Percentiles rank a stretch among this genome's conserved stretches.
phyloP scores from a whole-genome alignment of 2,888 invertebrate species.

The Orgyia antiqua region DNA sequence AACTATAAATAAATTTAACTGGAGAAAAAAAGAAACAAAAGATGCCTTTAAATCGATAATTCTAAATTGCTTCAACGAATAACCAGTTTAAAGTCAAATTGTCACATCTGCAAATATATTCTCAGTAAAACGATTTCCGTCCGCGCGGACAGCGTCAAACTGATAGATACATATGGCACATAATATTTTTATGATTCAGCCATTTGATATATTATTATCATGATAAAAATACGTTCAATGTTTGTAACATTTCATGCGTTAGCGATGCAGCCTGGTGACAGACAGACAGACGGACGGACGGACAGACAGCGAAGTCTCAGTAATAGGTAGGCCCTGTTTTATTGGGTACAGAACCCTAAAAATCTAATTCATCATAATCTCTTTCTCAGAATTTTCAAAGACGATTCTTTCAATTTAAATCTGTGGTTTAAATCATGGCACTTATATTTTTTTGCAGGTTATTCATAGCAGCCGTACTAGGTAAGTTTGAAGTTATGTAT shows the following conservation, averaged over 20 bases:
- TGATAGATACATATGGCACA: slow-evolving; percentile 1
- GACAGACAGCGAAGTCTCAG: too few relatives aligned
- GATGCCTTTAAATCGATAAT: slow-evolving; percentile 9
- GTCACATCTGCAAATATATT: slow-evolving; percentile 17
- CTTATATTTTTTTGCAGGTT: too few relatives aligned
- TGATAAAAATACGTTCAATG: background rate
- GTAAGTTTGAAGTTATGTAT: too few relatives aligned
- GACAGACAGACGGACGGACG: too few relatives aligned
- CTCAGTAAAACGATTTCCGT: slow-evolving; percentile 21
- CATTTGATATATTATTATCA: background rate
- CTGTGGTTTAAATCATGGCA: too few relatives aligned
- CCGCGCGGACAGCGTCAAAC: slow-evolving; percentile 9
- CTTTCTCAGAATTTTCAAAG: too few relatives aligned
- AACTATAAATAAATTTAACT: slow-evolving; percentile 14
- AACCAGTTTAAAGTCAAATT: slow-evolving; percentile 13
- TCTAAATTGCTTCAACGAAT: slow-evolving; percentile 7
- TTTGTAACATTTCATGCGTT: background rate
- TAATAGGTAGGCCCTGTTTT: too few relatives aligned
- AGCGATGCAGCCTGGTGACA: too few relatives aligned
- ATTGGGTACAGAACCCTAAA: too few relatives aligned
- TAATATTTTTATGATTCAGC: slow-evolving; percentile 4
- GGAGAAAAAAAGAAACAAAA: slow-evolving; percentile 14
- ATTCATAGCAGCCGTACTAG: too few relatives aligned
- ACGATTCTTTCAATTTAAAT: too few relatives aligned
- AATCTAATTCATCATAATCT: too few relatives aligned